These are phyloP conservation scores for Okamejei kenojei DNA, from an alignment of 2,797 vertebrate genomes.

Conservation along the genomic window DNA sequence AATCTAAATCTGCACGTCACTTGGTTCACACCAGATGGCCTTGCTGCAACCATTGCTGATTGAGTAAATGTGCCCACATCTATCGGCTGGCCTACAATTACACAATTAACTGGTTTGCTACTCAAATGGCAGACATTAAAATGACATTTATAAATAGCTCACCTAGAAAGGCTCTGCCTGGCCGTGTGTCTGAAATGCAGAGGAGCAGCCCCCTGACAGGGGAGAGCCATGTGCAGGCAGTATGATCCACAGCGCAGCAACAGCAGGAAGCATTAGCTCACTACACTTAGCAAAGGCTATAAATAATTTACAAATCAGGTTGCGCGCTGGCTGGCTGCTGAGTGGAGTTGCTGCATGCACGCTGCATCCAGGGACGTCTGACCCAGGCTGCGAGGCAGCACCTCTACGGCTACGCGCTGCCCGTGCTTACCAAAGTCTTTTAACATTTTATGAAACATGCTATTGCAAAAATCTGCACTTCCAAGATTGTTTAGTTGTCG, in stretches of 20 bases:
- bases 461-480: too few relatives aligned
- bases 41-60: not conserved
- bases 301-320: conserved; percentile 23
- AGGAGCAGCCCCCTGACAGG: not conserved
- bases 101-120: not conserved
- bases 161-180: not conserved
- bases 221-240: not conserved
- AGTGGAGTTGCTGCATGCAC: not conserved
- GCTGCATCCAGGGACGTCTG: not conserved
- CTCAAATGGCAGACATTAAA: not conserved
- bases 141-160: conserved; percentile 1
- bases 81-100: not conserved
- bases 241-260: not conserved
- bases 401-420: too few relatives aligned
- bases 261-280: conserved; percentile 22
- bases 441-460: too few relatives aligned
- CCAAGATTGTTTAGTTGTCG: too few relatives aligned
- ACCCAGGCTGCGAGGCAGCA: not conserved
- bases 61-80: not conserved
- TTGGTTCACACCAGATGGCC: not conserved
- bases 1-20: not conserved
- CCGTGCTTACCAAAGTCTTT: too few relatives aligned
- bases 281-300: not conserved
- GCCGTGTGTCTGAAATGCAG: not conserved
- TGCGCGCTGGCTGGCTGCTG: not conserved